Base-by-base conservation (phyloP, 2,113 vertebrate species). In the Oxyura jamaicensis region DNA sequence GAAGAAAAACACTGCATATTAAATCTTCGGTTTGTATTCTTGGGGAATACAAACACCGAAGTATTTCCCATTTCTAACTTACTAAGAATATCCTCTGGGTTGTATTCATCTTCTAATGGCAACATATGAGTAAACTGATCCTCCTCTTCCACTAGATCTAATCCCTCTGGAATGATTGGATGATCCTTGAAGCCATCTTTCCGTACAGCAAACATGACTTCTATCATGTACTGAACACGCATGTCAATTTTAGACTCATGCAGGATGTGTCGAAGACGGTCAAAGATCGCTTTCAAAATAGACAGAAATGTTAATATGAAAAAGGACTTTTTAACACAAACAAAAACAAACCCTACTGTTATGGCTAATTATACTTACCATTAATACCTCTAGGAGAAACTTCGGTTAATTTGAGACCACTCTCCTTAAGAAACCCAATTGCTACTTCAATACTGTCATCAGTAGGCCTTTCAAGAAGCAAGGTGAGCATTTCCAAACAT, bases 71-170 rank as follows among this genome's bases (percentile, higher is more conserved):
- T 8, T 31, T 76, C 33, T 48, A 46, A 95, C 99, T 98, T 98
- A 99, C 99, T 99, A 55, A 99, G 98, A 60, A 99, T 74, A 66
- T 99, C 99, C 89, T 99, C 99, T 3, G 96, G 91, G 96, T 99
- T 99, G 97, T 99, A 99, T 33, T 99, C 99, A 86, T 99, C 99
- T 68, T 99, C 99, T 93, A 99, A 97, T 25, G 99, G 99, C 67
- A 99, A 98, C 99, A 99, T 99, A 88, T 99, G 99, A 28, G 99
- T 99, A 96, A 99, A 99, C 93, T 99, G 99, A 97, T 99, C 99
- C 28, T 99, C 99, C 80, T 99, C 99, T 80, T 99, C 99, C 56
- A 99, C 99, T 72, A 99, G 98, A 95, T 99, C 99, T 79, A 99
- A 97, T 9, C 99, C 99, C 4, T 99, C 99, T 17, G 98, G 97